These are phyloP conservation scores for Euura lappo DNA, from an alignment of 1,140 invertebrate genomes.

Conservation along the genomic window DNA sequence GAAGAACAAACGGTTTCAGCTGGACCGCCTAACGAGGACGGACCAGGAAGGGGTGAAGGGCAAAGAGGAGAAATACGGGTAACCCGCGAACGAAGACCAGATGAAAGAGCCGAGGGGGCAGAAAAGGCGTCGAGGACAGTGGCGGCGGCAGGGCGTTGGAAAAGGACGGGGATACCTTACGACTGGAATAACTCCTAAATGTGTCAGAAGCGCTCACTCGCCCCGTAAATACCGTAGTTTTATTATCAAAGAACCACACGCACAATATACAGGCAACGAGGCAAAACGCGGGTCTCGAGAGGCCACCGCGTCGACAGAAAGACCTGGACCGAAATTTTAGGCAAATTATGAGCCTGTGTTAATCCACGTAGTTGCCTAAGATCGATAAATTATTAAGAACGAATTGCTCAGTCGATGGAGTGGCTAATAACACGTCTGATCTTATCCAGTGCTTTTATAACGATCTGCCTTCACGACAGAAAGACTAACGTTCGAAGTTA, in stretches of 20 bases:
- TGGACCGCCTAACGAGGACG: not conserved
- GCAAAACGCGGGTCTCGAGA: not conserved
- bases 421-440: too few relatives aligned
- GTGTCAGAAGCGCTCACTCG: conserved; percentile 13
- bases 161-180: not conserved
- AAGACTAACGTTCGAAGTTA: too few relatives aligned
- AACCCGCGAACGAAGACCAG: not conserved
- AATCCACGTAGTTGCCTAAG: not conserved
- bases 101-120: not conserved
- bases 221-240: conserved; percentile 11
- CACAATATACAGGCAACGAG: not conserved
- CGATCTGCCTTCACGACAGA: too few relatives aligned
- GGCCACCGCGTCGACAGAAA: not conserved
- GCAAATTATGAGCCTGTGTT: too few relatives aligned
- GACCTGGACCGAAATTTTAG: too few relatives aligned
- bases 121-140: not conserved
- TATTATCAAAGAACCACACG: conserved; percentile 11
- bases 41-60: not conserved
- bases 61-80: not conserved
- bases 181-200: conserved; percentile 14
- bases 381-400: conserved; percentile 1
- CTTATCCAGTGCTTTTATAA: too few relatives aligned
- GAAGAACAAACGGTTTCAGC: not conserved
- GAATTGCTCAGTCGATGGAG: not conserved
- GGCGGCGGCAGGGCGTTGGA: not conserved